phyloP scores from a whole-genome alignment of 2,113 vertebrate species.

The Amblyopsis rosae region DNA sequence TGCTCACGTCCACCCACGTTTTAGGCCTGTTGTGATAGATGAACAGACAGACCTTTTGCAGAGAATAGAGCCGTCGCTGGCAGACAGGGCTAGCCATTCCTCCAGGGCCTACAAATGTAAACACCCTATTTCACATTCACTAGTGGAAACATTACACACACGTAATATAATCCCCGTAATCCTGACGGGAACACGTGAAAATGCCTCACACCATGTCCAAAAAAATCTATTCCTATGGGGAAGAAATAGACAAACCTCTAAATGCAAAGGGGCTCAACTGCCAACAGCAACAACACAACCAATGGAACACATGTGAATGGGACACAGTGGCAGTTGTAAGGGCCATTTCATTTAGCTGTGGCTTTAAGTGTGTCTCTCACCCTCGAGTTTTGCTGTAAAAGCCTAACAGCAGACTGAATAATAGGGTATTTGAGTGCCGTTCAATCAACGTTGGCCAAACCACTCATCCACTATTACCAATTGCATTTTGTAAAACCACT shows the following conservation, averaged over 20 bases:
- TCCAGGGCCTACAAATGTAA: conserved; percentile 25
- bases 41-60: conserved; percentile 28
- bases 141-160: conserved; percentile 11
- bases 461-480: conserved; percentile 24
- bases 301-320: not conserved
- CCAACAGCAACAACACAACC: not conserved
- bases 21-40: conserved; percentile 51
- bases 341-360: conserved; percentile 16
- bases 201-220: not conserved
- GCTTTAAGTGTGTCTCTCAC: conserved; percentile 22
- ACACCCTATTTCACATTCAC: conserved; percentile 2
- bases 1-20: conserved; percentile 53
- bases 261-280: not conserved
- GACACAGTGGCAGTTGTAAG: not conserved
- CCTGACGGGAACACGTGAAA: conserved; percentile 4
- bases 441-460: conserved; percentile 44
- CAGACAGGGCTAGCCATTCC: conserved; percentile 15
- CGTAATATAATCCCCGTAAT: conserved; percentile 1
- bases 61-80: conserved; percentile 20
- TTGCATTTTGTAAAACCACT: conserved; percentile 40
- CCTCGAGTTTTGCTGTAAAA: conserved; percentile 35
- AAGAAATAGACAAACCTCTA: not conserved
- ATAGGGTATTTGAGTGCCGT: conserved; percentile 29
- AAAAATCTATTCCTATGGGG: not conserved
- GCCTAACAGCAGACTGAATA: conserved; percentile 12